These are phyloP conservation scores for Enteromius anoplus DNA, from an alignment of 2,797 vertebrate species.

Conservation along the genomic window DNA sequence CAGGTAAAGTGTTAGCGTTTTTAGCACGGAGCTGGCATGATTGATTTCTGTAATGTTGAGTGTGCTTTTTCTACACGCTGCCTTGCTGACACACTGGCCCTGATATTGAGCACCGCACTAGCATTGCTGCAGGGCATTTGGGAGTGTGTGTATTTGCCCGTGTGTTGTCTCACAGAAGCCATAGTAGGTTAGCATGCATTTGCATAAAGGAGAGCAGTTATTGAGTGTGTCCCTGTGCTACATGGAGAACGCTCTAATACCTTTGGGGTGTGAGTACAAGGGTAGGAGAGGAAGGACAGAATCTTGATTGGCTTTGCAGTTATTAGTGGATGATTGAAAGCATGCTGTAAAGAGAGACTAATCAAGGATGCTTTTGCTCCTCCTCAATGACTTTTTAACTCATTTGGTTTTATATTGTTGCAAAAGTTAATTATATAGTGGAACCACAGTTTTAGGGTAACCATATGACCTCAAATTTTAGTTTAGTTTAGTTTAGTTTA, in stretches of 20 bases:
- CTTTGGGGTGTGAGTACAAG: slow-evolving; percentile 29
- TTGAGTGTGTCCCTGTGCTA: slow-evolving; percentile 40
- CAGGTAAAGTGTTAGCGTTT: slow-evolving; percentile 39
- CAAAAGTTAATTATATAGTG: background rate
- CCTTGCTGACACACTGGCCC: slow-evolving; percentile 67
- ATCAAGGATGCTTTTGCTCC: background rate
- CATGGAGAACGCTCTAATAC: slow-evolving; percentile 15
- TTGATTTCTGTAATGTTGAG: slow-evolving; percentile 57
- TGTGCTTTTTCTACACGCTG: slow-evolving; percentile 53
- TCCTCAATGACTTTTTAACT: slow-evolving; percentile 1
- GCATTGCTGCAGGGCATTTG: slow-evolving; percentile 49
- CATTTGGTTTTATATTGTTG: slow-evolving; percentile 8
- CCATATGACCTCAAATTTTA: too few species aligned
- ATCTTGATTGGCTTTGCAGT: slow-evolving; percentile 49
- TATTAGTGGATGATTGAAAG: slow-evolving; percentile 45
- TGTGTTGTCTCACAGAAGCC: slow-evolving; percentile 32
- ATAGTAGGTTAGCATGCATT: slow-evolving; percentile 43
- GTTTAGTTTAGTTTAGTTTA: too few species aligned
- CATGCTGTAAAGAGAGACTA: slow-evolving; percentile 27
- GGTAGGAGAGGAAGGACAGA: slow-evolving; percentile 6
- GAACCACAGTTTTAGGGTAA: background rate
- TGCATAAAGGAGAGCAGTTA: slow-evolving; percentile 44
- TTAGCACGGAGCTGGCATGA: slow-evolving; percentile 42
- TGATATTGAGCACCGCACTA: slow-evolving; percentile 59
- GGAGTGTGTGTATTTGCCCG: slow-evolving; percentile 1